Percentiles rank a stretch among this genome's conserved stretches.
Conservation (phyloP, 2,888 invertebrate species). For the Salpingus planirostris region DNA sequence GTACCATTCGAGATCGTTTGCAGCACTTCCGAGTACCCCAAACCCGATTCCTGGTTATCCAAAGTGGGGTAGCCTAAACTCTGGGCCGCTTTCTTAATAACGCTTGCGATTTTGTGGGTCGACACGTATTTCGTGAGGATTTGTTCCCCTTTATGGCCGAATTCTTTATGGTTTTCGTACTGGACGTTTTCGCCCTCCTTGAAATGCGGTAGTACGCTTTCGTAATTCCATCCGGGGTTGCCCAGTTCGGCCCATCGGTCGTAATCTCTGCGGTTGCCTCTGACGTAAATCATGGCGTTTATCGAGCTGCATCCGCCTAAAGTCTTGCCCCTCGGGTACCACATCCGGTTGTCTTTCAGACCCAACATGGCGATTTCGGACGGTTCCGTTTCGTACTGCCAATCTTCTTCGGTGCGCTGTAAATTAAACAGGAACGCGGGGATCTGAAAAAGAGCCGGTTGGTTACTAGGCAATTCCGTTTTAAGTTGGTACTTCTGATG, state of each 20-base stretch:
- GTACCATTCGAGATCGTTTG: slow-evolving; percentile 36
- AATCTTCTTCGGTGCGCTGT: slow-evolving; percentile 28
- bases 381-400: slow-evolving; percentile 44
- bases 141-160: slow-evolving; percentile 43
- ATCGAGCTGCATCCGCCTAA: slow-evolving; percentile 57
- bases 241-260: slow-evolving; percentile 54
- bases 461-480: no score
- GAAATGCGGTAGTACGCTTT: slow-evolving; percentile 43
- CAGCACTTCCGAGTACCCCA: slow-evolving; percentile 27
- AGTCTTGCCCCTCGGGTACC: slow-evolving; percentile 52
- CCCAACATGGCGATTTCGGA: slow-evolving; percentile 37
- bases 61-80: slow-evolving; percentile 39
- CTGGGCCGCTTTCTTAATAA: slow-evolving; percentile 32
- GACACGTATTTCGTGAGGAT: slow-evolving; percentile 39
- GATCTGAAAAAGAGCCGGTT: slow-evolving; percentile 34
- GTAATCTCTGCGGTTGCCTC: slow-evolving; percentile 56
- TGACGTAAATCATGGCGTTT: slow-evolving; percentile 57
- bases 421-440: slow-evolving; percentile 35
- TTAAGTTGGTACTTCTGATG: no score
- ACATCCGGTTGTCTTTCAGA: slow-evolving; percentile 35
- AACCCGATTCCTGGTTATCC: slow-evolving; percentile 19
- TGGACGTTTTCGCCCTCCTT: slow-evolving; percentile 33
- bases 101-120: slow-evolving; percentile 26
- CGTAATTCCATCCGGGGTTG: slow-evolving; percentile 53
- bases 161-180: slow-evolving; percentile 25